These are phyloP conservation scores for Drosophila mayaguana DNA, from an alignment of 2,888 invertebrate species.

Conservation along the genomic window DNA sequence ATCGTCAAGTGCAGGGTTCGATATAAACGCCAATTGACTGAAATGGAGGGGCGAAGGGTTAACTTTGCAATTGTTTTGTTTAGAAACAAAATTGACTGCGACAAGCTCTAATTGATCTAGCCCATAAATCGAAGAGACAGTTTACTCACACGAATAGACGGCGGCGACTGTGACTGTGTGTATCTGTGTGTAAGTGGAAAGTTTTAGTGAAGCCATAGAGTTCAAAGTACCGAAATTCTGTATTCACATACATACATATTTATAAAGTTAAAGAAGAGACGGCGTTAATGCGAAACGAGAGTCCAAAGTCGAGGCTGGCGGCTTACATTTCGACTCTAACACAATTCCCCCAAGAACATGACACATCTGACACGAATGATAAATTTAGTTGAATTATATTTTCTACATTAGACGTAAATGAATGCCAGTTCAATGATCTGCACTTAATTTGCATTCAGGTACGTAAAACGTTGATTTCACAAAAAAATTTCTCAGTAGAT, in stretches of 20 bases:
- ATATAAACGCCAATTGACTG: constrained; percentile 44
- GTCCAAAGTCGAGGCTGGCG: constrained; percentile 9
- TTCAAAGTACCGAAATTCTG: constrained; percentile 56
- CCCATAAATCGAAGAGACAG: constrained; percentile 5
- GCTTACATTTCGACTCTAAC: neutral
- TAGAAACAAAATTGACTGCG: constrained; percentile 33
- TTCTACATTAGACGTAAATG: constrained; percentile 4
- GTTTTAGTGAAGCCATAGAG: constrained; percentile 36
- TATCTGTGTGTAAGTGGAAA: constrained; percentile 47
- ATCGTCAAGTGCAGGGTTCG: constrained; percentile 50
- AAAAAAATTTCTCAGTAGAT: neutral
- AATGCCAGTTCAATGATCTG: constrained; percentile 11
- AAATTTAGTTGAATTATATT: neutral
- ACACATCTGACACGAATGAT: neutral
- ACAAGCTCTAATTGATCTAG: constrained; percentile 40
- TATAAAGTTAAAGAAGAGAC: constrained; percentile 43
- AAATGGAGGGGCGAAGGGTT: constrained; percentile 49
- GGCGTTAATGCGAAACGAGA: constrained; percentile 13
- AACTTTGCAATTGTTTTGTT: constrained; percentile 34
- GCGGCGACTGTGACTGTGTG: neutral
- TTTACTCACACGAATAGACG: neutral
- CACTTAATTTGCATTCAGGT: constrained; percentile 1
- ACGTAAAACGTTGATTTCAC: neutral
- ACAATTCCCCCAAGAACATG: neutral
- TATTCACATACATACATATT: constrained; percentile 51